These are phyloP conservation scores for Peromyscus attwateri DNA, from an alignment of 2,797 vertebrate genomes.

Conservation along the genomic window DNA sequence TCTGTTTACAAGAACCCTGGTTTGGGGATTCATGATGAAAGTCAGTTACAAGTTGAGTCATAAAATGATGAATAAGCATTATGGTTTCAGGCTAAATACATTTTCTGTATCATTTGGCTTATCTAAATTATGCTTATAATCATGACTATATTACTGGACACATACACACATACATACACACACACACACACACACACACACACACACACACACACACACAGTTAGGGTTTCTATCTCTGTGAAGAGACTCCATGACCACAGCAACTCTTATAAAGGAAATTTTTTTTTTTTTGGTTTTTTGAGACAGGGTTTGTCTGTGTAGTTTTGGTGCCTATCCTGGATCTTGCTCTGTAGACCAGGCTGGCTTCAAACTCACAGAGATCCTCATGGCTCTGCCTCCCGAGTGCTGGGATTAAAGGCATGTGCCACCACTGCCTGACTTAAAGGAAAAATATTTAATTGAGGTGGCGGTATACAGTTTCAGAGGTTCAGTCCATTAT, in stretches of 20 bases:
- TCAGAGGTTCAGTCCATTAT: background rate
- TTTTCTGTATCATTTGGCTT: conserved; percentile 51
- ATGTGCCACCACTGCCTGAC: too few species aligned
- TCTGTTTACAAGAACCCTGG: conserved; percentile 28
- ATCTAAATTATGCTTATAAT: background rate
- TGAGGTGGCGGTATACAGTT: background rate
- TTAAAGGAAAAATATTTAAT: too few species aligned
- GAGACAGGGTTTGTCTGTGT: too few species aligned
- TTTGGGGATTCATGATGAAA: conserved; percentile 25
- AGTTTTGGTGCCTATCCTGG: too few species aligned
- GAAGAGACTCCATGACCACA: background rate
- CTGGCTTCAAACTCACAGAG: too few species aligned
- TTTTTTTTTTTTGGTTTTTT: too few species aligned
- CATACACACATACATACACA: background rate
- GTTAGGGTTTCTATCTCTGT: background rate
- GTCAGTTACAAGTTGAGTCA: background rate
- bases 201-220: too few species aligned
- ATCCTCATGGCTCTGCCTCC: too few species aligned
- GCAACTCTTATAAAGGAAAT: background rate
- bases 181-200: too few species aligned
- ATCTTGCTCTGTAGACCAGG: too few species aligned
- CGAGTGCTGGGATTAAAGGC: too few species aligned
- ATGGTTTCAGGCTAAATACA: background rate
- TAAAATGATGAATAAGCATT: conserved; percentile 29
- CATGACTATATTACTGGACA: background rate